phyloP scores from a whole-genome alignment of 2,888 invertebrate genomes.

The Spodoptera exigua region DNA sequence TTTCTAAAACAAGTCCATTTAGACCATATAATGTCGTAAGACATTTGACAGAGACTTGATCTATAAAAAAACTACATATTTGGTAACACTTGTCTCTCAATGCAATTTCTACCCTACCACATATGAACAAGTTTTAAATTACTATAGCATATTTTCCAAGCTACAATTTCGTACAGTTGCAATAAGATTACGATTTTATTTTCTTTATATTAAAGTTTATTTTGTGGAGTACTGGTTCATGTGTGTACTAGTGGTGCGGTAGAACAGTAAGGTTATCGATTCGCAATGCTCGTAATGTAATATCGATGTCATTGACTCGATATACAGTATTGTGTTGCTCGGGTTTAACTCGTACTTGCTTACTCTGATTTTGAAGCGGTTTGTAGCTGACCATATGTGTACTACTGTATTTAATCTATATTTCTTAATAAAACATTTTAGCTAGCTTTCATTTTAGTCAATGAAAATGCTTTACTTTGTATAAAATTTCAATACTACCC shows the following conservation, averaged over 20 bases:
- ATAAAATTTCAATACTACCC: neutral
- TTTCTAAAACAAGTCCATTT: conserved; percentile 36
- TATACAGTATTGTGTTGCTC: conserved; percentile 60
- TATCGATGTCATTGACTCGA: conserved; percentile 76
- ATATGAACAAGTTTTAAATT: neutral
- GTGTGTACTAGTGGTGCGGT: conserved; percentile 42
- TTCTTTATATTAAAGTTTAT: conserved; percentile 10
- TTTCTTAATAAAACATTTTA: no score
- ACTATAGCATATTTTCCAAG: neutral
- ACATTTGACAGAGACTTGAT: conserved; percentile 31
- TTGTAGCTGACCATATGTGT: conserved; percentile 1
- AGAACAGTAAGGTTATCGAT: conserved; percentile 63
- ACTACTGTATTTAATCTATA: no score
- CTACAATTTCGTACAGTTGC: conserved; percentile 12
- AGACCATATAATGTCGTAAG: conserved; percentile 40
- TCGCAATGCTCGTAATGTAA: conserved; percentile 68
- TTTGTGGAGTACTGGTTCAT: conserved; percentile 9
- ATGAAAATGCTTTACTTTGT: no score
- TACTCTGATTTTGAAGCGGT: conserved; percentile 32
- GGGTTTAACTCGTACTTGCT: conserved; percentile 31
- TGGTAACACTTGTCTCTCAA: conserved; percentile 25
- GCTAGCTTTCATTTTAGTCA: no score
- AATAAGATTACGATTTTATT: conserved; percentile 27
- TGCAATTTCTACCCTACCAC: conserved; percentile 9
- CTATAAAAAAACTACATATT: conserved; percentile 41